Evolutionary conservation across 2,888 invertebrate genomes (phyloP).

Genomic region (Eupsilia transversa): DNA sequence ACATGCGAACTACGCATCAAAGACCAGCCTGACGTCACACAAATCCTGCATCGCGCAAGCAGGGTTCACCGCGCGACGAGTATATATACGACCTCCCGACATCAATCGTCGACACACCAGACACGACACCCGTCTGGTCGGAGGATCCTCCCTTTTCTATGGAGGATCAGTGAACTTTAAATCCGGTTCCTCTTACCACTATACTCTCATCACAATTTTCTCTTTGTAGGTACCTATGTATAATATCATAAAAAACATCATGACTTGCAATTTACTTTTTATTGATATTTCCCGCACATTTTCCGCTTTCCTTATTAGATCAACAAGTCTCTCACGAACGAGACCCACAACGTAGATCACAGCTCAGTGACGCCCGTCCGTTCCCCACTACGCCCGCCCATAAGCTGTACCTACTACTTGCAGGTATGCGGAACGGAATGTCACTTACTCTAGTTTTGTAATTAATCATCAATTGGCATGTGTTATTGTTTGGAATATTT

Average conservation of each 20-base stretch:
- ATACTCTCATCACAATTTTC: not conserved
- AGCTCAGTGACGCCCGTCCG: conserved; percentile 19
- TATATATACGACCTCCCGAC: too few species aligned
- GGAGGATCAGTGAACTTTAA: too few species aligned
- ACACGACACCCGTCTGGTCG: too few species aligned
- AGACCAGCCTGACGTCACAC: too few species aligned
- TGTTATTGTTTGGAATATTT: conserved; percentile 28
- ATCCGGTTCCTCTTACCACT: too few species aligned
- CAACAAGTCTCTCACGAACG: not conserved
- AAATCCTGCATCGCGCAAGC: too few species aligned
- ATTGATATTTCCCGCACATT: conserved; percentile 19
- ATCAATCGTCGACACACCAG: too few species aligned
- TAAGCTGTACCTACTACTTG: not conserved
- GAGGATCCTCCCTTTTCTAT: too few species aligned
- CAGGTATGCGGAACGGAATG: conserved; percentile 42
- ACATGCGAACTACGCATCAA: too few species aligned
- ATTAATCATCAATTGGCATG: conserved; percentile 33
- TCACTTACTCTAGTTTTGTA: not conserved
- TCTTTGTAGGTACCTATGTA: not conserved
- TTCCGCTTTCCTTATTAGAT: conserved; percentile 51
- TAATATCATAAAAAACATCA: not conserved
- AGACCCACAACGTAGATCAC: conserved; percentile 16
- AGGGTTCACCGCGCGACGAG: too few species aligned
- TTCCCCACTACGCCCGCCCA: conserved; percentile 35
- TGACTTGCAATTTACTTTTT: not conserved